Evolutionary conservation across 2,888 invertebrate genomes (phyloP).

Genomic region (Morpho achilles): DNA sequence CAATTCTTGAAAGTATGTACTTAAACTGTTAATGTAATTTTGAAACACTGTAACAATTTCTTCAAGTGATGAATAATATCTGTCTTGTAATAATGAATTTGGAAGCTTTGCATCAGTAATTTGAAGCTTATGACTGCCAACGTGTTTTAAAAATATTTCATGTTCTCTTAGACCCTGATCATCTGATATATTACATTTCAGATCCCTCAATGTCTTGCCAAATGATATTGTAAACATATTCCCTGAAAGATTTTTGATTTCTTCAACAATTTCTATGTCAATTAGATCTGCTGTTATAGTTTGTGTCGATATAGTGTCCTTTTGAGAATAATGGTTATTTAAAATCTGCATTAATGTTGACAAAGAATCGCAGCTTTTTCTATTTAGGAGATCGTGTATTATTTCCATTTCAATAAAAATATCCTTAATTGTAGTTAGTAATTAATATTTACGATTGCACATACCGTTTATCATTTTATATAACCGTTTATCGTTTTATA

Average conservation of each 20-base stretch:
- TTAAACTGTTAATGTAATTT: constrained; percentile 42
- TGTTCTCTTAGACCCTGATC: constrained; percentile 46
- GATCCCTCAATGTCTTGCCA: constrained; percentile 53
- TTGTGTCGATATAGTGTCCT: constrained; percentile 18
- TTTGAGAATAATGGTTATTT: constrained; percentile 24
- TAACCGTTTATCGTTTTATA: too few species aligned
- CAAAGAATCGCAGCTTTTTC: constrained; percentile 14
- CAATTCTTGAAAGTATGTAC: constrained; percentile 53
- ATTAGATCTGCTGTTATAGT: constrained; percentile 36
- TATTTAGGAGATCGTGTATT: constrained; percentile 10
- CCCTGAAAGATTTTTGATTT: constrained; percentile 38
- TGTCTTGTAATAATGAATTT: constrained; percentile 43
- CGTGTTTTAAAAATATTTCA: constrained; percentile 48
- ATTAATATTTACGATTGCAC: too few species aligned
- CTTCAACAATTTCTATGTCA: constrained; percentile 47
- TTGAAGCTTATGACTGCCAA: constrained; percentile 40
- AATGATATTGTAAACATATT: constrained; percentile 41
- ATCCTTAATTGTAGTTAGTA: too few species aligned
- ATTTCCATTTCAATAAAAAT: constrained; percentile 4
- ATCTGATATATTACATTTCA: constrained; percentile 48
- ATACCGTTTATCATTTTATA: too few species aligned
- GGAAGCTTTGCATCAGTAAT: constrained; percentile 47
- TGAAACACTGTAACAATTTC: constrained; percentile 42
- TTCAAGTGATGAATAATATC: constrained; percentile 44
- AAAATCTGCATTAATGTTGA: constrained; percentile 28